Percentiles rank a stretch among this genome's conserved stretches.
phyloP scores from a whole-genome alignment of 1,140 invertebrate species.

The Drosophila pallidifrons region DNA sequence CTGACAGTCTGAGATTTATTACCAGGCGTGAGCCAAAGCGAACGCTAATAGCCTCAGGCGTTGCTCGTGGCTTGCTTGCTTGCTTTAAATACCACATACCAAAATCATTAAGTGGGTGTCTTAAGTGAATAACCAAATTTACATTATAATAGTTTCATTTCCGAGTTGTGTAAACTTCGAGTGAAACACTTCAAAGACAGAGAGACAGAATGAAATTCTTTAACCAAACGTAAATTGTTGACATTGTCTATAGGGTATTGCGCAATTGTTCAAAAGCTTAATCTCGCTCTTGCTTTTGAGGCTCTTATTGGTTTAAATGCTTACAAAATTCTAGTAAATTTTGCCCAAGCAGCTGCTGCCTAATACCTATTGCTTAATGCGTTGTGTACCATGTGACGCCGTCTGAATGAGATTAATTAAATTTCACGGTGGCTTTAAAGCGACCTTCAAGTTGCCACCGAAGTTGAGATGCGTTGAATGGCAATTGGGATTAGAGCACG shows the following conservation, averaged over 20 bases:
- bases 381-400: constrained; percentile 57
- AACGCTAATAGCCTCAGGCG: constrained; percentile 64
- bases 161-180: background rate
- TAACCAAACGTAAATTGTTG: too few species aligned
- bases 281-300: background rate
- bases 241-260: constrained; percentile 3
- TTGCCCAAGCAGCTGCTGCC: constrained; percentile 56
- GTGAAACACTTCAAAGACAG: background rate
- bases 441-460: constrained; percentile 50
- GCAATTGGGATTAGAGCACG: constrained; percentile 1
- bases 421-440: constrained; percentile 64
- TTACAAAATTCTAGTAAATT: constrained; percentile 56
- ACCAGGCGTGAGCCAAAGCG: constrained; percentile 55
- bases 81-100: constrained; percentile 12
- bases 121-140: background rate
- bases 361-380: constrained; percentile 57
- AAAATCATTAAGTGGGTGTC: background rate
- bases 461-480: constrained; percentile 9
- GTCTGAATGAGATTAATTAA: constrained; percentile 62
- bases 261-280: background rate
- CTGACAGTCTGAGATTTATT: constrained; percentile 77
- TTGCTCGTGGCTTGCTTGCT: constrained; percentile 37
- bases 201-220: too few species aligned
- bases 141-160: background rate
- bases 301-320: constrained; percentile 66